Evolutionary conservation across 2,888 invertebrate species (phyloP).

Genomic region (Chironomus tentans): DNA sequence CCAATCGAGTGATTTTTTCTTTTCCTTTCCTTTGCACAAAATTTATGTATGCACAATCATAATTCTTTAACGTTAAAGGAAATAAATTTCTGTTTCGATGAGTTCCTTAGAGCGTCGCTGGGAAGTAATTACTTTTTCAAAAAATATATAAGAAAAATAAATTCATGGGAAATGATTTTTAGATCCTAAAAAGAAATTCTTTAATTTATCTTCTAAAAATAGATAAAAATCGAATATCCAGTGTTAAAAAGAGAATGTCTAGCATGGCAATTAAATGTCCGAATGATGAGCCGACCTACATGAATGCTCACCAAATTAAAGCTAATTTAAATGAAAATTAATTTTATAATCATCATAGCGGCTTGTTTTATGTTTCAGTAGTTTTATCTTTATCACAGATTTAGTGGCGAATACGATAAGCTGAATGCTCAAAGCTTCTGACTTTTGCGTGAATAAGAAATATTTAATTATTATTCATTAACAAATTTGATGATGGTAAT

Average conservation of each 20-base stretch:
- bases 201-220: too few relatives aligned
- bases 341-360: neutral
- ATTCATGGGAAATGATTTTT: neutral
- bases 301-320: too few relatives aligned
- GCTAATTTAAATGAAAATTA: neutral
- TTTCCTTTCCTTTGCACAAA: neutral
- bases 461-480: neutral
- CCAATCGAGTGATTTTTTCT: slow-evolving; percentile 9
- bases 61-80: neutral
- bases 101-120: neutral
- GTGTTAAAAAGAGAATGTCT: too few relatives aligned
- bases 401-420: too few relatives aligned
- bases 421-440: too few relatives aligned
- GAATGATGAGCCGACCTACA: too few relatives aligned
- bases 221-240: too few relatives aligned
- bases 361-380: neutral
- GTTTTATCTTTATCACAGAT: too few relatives aligned
- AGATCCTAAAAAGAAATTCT: too few relatives aligned
- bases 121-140: neutral
- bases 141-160: too few relatives aligned
- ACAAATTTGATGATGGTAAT: neutral
- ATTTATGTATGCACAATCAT: neutral
- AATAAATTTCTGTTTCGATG: neutral
- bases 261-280: too few relatives aligned
- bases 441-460: neutral